Base-by-base conservation (phyloP, 2,113 vertebrate species). In the Tachysurus fulvidraco region DNA sequence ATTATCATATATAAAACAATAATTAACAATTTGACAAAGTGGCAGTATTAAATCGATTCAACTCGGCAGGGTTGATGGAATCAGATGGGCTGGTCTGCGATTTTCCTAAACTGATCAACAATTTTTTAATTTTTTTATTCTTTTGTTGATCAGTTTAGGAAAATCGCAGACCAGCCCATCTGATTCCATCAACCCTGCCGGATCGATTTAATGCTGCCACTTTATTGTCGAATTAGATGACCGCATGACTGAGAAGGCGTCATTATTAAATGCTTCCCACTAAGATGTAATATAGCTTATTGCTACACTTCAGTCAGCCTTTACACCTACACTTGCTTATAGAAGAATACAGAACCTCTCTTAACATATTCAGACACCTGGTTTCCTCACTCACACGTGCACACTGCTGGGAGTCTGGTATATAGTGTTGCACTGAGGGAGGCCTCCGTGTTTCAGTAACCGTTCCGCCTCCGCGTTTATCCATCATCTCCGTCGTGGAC, bases 381-480 rank as follows among this genome's bases (percentile, higher is more conserved):
- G 78, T 80, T 59, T 80, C 10, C 83, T 73, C 50, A 64, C 67
- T 57, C 46, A 16, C 28, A 14, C 12, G 16, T 9, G 4, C 80
- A 83, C 62, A 44, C 52, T 84, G 50, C n/a, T 59, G 17, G n/a
- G 50, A 80, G 52, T 60, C 54, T 71, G 62, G 64, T 67, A 52
- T 86, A 59, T 86, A 81, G 67, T 19, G 54, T 82, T 86, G 30
- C 85, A 60, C 41, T 50, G 64, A 71, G 64, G 25, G 77, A 81
- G 85, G 52, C 36, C 41, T 28, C 77, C 28, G 21, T 44, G 50
- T 60, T 81, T 54, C 55, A 41, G 83, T 76, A 44, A 28, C 28
- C 36, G 73, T 76, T 85, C 41, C 64, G 81, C 4, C 77, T 82
- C 30, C 85, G 82, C 41, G 62, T 82, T 86, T 86, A 86, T 86